These are phyloP conservation scores for Zosterops borbonicus DNA, from an alignment of 2,113 vertebrate genomes.

Conservation along the genomic window DNA sequence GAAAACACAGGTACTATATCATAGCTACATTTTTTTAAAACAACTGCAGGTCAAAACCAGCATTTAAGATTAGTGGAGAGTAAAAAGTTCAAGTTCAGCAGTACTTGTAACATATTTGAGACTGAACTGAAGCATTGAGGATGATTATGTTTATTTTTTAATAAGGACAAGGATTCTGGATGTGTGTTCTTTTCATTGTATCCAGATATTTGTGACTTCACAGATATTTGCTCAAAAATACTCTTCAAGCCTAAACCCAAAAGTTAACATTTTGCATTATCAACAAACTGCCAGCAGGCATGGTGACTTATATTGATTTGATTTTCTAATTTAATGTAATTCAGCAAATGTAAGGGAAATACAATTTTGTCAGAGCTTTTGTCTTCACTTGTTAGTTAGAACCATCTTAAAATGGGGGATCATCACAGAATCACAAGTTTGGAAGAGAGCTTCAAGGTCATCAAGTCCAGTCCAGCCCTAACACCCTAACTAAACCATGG, in stretches of 20 bases:
- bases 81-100: neutral
- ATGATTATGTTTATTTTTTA: neutral
- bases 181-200: neutral
- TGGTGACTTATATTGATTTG: neutral
- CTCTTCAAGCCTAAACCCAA: neutral
- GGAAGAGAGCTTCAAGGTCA: neutral
- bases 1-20: neutral
- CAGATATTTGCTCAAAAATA: neutral
- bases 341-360: neutral
- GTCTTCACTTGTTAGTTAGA: neutral
- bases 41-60: neutral
- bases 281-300: neutral
- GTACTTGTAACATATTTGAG: neutral
- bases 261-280: neutral
- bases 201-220: neutral
- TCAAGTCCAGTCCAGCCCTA: neutral
- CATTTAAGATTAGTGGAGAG: neutral
- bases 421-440: neutral
- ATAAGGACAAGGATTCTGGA: neutral
- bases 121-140: neutral
- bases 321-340: conserved; percentile 10
- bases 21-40: neutral
- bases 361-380: neutral
- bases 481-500: neutral
- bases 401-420: neutral